Conservation (phyloP, 2,113 vertebrate species). For the Syngnathoides biaculeatus region DNA sequence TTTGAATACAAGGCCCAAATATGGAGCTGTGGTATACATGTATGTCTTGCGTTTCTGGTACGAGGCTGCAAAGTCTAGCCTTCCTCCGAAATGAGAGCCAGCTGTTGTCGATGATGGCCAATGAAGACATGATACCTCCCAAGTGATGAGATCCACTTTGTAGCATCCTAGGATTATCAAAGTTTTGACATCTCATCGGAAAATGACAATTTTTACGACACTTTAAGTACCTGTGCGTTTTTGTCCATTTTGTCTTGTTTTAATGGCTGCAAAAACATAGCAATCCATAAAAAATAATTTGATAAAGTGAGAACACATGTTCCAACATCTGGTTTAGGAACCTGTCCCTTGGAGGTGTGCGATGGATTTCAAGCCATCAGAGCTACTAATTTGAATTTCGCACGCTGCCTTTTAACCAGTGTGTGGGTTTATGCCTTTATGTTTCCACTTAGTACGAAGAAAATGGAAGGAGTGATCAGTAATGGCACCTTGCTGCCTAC, state of each 20-base stretch:
- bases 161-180: background rate
- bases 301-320: slow-evolving; percentile 11
- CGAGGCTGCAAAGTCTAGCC: slow-evolving; percentile 41
- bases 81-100: slow-evolving; percentile 46
- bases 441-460: background rate
- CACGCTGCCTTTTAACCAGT: slow-evolving; percentile 11
- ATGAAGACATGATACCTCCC: slow-evolving; percentile 17
- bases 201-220: background rate
- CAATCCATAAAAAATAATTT: slow-evolving; percentile 14
- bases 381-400: slow-evolving; percentile 12
- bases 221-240: background rate
- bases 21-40: slow-evolving; percentile 50
- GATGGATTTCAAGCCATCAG: slow-evolving; percentile 12
- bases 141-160: slow-evolving; percentile 18
- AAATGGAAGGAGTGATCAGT: too few species aligned
- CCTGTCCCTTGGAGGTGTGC: slow-evolving; percentile 10
- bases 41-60: slow-evolving; percentile 55
- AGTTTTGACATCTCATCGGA: background rate
- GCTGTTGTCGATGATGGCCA: slow-evolving; percentile 45
- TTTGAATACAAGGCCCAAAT: slow-evolving; percentile 57
- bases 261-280: slow-evolving; percentile 8
- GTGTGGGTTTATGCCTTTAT: background rate
- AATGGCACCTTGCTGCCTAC: background rate
- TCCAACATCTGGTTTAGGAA: slow-evolving; percentile 8
- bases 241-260: background rate